Evolutionary conservation across 1,140 invertebrate species (phyloP).

Genomic region (Tribolium castaneum): DNA sequence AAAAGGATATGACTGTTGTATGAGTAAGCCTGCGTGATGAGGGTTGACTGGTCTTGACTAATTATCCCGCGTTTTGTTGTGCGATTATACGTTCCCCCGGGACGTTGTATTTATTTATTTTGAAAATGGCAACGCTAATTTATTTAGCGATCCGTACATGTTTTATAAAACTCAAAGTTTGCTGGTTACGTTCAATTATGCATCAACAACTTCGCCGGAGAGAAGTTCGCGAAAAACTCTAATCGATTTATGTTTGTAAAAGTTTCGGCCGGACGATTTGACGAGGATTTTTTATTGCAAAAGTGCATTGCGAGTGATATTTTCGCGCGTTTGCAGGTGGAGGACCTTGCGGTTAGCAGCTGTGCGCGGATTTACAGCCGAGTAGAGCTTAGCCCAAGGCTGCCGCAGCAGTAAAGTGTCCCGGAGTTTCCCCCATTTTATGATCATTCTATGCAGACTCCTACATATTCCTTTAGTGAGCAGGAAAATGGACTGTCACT

Average conservation of each 20-base stretch:
- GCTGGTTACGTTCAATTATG: slow-evolving; percentile 20
- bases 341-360: slow-evolving; percentile 45
- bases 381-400: slow-evolving; percentile 52
- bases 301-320: slow-evolving; percentile 5
- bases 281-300: neutral
- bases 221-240: slow-evolving; percentile 10
- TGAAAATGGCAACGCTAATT: slow-evolving; percentile 49
- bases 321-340: slow-evolving; percentile 37
- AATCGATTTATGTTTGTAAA: slow-evolving; percentile 21
- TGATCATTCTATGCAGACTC: slow-evolving; percentile 54
- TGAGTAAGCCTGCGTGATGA: slow-evolving; percentile 45
- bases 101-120: slow-evolving; percentile 47
- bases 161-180: slow-evolving; percentile 7
- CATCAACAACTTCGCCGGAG: neutral
- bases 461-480: slow-evolving; percentile 47
- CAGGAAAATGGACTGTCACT: slow-evolving; percentile 46
- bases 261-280: neutral
- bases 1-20: slow-evolving; percentile 40
- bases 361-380: slow-evolving; percentile 54
- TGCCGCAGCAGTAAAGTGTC: slow-evolving; percentile 51
- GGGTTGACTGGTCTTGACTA: slow-evolving; percentile 45
- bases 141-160: slow-evolving; percentile 50
- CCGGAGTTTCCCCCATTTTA: slow-evolving; percentile 51
- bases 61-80: slow-evolving; percentile 43
- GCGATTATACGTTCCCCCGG: slow-evolving; percentile 1